Evolutionary conservation across 2,888 invertebrate genomes (phyloP).

Genomic region (Siphlonurus alternatus): DNA sequence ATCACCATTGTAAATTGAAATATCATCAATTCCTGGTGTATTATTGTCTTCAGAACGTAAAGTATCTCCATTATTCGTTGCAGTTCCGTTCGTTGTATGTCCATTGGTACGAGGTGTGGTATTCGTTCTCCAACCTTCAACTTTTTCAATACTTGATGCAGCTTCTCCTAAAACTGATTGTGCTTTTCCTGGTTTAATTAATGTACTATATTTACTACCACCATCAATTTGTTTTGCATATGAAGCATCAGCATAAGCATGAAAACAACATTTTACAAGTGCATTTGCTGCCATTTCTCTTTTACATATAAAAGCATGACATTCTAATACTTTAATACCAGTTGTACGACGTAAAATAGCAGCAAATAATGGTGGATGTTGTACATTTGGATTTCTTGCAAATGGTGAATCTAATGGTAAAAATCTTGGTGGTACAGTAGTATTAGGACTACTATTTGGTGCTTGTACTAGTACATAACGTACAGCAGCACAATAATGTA

Average conservation of each 20-base stretch:
- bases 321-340: conserved; percentile 95
- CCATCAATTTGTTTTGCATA: conserved; percentile 60
- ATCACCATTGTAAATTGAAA: conserved; percentile 75
- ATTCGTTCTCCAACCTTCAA: conserved; percentile 43
- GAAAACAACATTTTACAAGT: conserved; percentile 91
- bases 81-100: conserved; percentile 15
- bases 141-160: conserved; percentile 26
- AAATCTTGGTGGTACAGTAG: conserved; percentile 61
- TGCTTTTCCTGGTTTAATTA: conserved; percentile 26
- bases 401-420: conserved; percentile 92
- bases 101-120: conserved; percentile 10
- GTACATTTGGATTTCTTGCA: conserved; percentile 77
- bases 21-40: conserved; percentile 40
- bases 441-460: conserved; percentile 26
- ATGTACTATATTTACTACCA: conserved; percentile 31
- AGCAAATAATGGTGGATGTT: conserved; percentile 92
- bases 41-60: conserved; percentile 17
- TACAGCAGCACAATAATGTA: conserved; percentile 93
- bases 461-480: conserved; percentile 62
- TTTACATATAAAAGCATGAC: conserved; percentile 96
- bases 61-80: conserved; percentile 18
- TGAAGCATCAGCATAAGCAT: conserved; percentile 91
- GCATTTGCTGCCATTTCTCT: conserved; percentile 95
- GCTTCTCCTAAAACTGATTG: conserved; percentile 18
- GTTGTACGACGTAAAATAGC: conserved; percentile 89